Conservation (phyloP, 1,140 invertebrate genomes). For the Periplaneta americana region DNA sequence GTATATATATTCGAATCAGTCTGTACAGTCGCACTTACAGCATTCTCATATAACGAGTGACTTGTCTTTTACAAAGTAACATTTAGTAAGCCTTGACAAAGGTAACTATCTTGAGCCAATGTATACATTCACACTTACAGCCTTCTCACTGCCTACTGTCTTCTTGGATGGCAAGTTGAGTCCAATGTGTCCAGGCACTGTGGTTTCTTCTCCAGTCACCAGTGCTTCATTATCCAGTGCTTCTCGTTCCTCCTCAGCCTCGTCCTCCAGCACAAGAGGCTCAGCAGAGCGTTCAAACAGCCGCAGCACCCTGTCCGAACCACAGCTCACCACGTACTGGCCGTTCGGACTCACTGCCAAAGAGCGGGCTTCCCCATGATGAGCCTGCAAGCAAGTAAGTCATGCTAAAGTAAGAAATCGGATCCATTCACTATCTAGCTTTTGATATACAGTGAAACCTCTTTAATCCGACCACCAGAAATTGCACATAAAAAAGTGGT, state of each 20-base stretch:
- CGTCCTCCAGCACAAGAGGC: slow-evolving; percentile 85
- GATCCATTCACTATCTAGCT: too few species aligned
- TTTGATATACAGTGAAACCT: too few species aligned
- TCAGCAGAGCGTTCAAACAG: slow-evolving; percentile 85
- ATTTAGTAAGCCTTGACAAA: too few species aligned
- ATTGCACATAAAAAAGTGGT: too few species aligned
- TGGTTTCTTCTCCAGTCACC: slow-evolving; percentile 60
- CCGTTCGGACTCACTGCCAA: slow-evolving; percentile 79
- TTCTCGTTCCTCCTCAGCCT: slow-evolving; percentile 79
- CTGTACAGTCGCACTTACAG: too few species aligned
- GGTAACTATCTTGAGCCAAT: too few species aligned
- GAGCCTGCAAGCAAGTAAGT: slow-evolving; percentile 46
- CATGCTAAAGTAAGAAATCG: too few species aligned
- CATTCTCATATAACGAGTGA: too few species aligned
- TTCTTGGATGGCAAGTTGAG: slow-evolving; percentile 80
- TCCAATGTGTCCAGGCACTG: slow-evolving; percentile 63
- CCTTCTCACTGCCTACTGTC: slow-evolving; percentile 86
- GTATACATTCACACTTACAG: slow-evolving; percentile 50
- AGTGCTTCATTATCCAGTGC: slow-evolving; percentile 61
- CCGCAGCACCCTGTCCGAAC: slow-evolving; percentile 83
- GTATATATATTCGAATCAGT: too few species aligned
- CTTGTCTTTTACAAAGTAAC: too few species aligned
- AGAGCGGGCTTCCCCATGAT: slow-evolving; percentile 70
- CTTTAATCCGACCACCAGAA: too few species aligned
- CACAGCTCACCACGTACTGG: slow-evolving; percentile 71